Evolutionary conservation across 2,888 invertebrate genomes (phyloP), one percentile per base, ranked within the genome.

Genomic region (Notocelia uddmanniana): DNA sequence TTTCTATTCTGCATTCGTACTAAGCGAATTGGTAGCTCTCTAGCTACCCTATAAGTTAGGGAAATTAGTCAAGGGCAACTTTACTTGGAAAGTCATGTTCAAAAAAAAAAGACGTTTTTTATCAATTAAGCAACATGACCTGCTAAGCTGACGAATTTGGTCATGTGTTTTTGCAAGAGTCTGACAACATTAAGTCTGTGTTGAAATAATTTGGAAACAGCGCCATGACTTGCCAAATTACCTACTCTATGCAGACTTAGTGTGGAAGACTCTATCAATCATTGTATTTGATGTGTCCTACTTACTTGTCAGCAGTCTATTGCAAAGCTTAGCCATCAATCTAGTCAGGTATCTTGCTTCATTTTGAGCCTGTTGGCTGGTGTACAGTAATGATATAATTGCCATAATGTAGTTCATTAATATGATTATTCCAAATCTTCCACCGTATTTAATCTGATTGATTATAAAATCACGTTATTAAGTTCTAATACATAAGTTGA

Each of bases 321-420:
- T 45, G 13, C 23, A 60, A 23, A 60, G 45, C 41, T 45, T 60
- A 18, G 41, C 60, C 15, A 60, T 45, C 10, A 45, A 10, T 5
- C 41, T 45, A n/a, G n/a, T 45, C 8, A 60, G 23, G 23, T 23
- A 10, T 10, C 8, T n/a, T 3, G 45, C 60, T 60, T 60, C 60
- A 45, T 60, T 45, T 60, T 60, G 45, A n/a, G 45, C 45, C 1
- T 15, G 45, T 60, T 60, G 60, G 11, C 60, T 45, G 3, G 23
- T 26, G 26, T 60, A 45, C 3, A 60, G 45, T 11, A 60, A 15
- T 19, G 21, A 15, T 26, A 60, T 23, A 3, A 60, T 45, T 8
- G 60, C 45, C 41, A 60, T 9, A 3, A 45, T 23, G 45, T 60
- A 60, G 60, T 60, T 60, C 2, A 60, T n/a, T 41, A 60, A 60